Evolutionary conservation across 2,797 vertebrate genomes (phyloP), one percentile per base, ranked within the genome.

Genomic region (Gambelia wislizenii): DNA sequence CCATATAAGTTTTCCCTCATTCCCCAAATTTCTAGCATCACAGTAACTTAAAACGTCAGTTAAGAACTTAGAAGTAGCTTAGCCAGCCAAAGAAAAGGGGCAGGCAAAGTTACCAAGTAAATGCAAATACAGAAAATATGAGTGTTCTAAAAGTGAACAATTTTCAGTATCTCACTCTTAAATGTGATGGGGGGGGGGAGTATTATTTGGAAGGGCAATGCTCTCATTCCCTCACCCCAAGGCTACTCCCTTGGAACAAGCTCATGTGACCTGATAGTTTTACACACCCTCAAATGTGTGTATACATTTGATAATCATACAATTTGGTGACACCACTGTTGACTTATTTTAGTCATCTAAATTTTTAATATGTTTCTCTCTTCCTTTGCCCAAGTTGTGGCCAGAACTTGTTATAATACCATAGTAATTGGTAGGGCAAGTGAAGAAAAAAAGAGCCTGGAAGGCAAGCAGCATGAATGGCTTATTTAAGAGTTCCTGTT

Each of bases 391-490:
- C 9, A 33, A 83, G 56, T 77, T 76, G 39, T 76, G 70, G 70
- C n/a, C 14, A 67, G n/a, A 2, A 13, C n/a, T 52, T 77, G 27
- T 18, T 72, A 67, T 39, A 18, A 27, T 22, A 67, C 59, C 33
- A 67, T 13, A 0, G 91, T 94, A 91, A 92, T 4, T 67, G 16
- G 82, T 81, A 83, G 42, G 12, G 78, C n/a, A 59, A 36, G 16
- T 36, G 33, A 64, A 42, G 30, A 33, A 52, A 70, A n/a, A 83
- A 4, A 8, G 10, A 72, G 16, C 25, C 27, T n/a, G 30, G 10
- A 30, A 86, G 33, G 18, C 14, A 10, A 36, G 18, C 33, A 67
- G 42, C 22, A 76, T 1, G 27, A 83, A 75, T 36, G 30, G 33
- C 14, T 36, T 70, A 20, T 59, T 42, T 75, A 59, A n/a, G 6